phyloP scores from a whole-genome alignment of 2,113 vertebrate species.

The Datnioides undecimradiatus region DNA sequence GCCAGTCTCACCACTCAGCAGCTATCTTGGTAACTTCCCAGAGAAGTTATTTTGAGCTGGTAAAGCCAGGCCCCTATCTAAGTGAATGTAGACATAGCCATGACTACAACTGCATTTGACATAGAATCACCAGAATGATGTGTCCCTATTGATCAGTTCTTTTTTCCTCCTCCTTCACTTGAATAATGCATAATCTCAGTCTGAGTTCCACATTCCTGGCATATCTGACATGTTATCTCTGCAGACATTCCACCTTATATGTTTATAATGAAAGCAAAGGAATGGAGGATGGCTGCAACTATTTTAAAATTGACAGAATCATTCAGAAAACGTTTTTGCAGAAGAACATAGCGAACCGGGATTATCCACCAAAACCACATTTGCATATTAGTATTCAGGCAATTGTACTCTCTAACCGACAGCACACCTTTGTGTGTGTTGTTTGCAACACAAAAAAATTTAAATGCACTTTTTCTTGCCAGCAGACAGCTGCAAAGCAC shows the following conservation, averaged over 20 bases:
- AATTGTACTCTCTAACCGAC: background rate
- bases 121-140: conserved; percentile 14
- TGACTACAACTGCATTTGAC: no score
- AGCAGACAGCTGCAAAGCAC: background rate
- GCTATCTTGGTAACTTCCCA: no score
- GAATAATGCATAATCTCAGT: conserved; percentile 60
- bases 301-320: background rate
- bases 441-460: background rate
- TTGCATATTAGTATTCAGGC: background rate
- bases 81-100: no score
- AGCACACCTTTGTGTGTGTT: no score
- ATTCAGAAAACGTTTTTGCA: background rate
- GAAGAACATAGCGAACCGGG: background rate
- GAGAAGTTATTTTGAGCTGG: no score
- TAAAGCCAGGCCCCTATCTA: no score
- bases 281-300: conserved; percentile 24
- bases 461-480: background rate
- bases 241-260: conserved; percentile 42
- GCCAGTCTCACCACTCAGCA: no score
- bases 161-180: conserved; percentile 28
- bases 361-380: background rate
- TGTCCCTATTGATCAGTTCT: no score
- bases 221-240: conserved; percentile 59
- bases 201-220: conserved; percentile 62
- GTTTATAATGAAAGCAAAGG: conserved; percentile 47